These are phyloP conservation scores for Cydia splendana DNA, from an alignment of 1,140 invertebrate genomes.

Conservation along the genomic window DNA sequence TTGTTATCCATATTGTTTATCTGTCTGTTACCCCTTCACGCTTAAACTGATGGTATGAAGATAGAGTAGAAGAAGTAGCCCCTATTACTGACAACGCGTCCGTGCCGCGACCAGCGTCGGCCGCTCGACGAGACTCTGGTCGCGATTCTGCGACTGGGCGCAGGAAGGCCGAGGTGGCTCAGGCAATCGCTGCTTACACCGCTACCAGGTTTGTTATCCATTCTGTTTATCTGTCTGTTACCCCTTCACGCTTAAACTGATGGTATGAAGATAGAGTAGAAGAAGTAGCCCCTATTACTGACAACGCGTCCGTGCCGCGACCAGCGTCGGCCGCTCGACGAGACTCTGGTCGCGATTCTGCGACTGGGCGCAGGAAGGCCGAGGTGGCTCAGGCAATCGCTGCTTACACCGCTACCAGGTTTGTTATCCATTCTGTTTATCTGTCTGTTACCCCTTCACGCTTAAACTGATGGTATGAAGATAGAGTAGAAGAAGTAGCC, in stretches of 20 bases:
- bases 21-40: no score
- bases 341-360: conserved; percentile 67
- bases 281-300: conserved; percentile 71
- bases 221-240: no score
- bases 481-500: conserved; percentile 60
- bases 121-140: conserved; percentile 47
- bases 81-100: conserved; percentile 57
- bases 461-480: no score
- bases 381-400: conserved; percentile 75
- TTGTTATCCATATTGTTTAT: neutral
- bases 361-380: conserved; percentile 55
- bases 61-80: conserved; percentile 55
- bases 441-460: no score
- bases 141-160: conserved; percentile 65
- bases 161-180: conserved; percentile 68
- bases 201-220: conserved; percentile 60
- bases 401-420: conserved; percentile 73
- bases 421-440: neutral
- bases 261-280: conserved; percentile 41
- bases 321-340: conserved; percentile 42
- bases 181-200: conserved; percentile 71
- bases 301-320: conserved; percentile 40
- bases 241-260: no score
- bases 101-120: conserved; percentile 39
- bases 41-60: no score